phyloP scores from a whole-genome alignment of 2,797 vertebrate genomes.

The Jordanella pulchra region DNA sequence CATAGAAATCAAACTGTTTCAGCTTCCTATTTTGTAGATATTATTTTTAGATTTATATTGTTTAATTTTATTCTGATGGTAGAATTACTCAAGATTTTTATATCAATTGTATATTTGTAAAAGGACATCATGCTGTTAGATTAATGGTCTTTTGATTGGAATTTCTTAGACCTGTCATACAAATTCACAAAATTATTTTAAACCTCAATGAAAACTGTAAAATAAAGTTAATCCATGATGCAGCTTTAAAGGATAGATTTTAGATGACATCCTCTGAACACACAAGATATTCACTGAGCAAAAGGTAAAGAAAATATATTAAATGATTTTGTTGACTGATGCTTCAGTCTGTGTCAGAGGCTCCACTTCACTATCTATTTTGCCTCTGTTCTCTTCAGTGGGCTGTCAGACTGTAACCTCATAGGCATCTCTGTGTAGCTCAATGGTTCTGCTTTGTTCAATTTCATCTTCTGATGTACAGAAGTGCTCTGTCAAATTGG shows the following conservation, averaged over 20 bases:
- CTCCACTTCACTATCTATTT: neutral
- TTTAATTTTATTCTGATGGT: slow-evolving; percentile 16
- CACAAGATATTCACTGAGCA: neutral
- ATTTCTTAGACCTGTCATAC: slow-evolving; percentile 1
- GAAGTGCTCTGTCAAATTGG: neutral
- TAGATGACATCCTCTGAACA: neutral
- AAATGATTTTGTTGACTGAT: neutral
- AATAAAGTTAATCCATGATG: neutral
- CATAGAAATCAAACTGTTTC: too few relatives aligned
- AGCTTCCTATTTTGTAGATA: slow-evolving; percentile 4
- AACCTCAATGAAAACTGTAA: neutral
- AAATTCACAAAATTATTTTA: slow-evolving; percentile 1
- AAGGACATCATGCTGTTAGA: slow-evolving; percentile 7
- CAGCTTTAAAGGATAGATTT: neutral
- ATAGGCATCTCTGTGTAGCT: slow-evolving; percentile 3
- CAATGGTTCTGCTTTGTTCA: slow-evolving; percentile 7
- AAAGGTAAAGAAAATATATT: neutral
- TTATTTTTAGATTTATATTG: slow-evolving; percentile 14
- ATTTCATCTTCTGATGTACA: slow-evolving; percentile 3
- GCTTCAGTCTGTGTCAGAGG: neutral
- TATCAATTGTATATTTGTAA: slow-evolving; percentile 18
- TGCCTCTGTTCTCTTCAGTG: slow-evolving; percentile 1
- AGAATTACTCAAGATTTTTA: slow-evolving; percentile 23
- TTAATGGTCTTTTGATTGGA: slow-evolving; percentile 7
- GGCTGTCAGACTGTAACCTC: neutral